A percentile compares a stretch with the other conserved stretches of the same genome.
Evolutionary conservation across 2,797 vertebrate genomes (phyloP).

Genomic region (Melanotaenia trifasciata): DNA sequence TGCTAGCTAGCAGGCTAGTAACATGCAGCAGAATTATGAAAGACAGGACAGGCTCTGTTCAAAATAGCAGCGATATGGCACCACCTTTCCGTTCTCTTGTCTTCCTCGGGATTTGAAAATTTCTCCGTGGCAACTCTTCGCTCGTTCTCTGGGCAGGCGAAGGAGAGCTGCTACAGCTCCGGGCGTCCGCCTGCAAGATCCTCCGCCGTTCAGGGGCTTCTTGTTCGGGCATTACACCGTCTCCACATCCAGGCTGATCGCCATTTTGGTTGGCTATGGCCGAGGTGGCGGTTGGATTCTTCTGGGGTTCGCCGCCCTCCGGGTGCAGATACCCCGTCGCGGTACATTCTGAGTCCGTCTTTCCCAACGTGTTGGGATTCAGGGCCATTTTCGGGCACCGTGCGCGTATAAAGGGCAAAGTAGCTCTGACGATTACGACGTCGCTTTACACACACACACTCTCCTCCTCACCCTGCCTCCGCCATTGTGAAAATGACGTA

Average conservation of each 20-base stretch:
- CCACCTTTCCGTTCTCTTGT: constrained; percentile 85
- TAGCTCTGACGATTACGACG: constrained; percentile 74
- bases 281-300: constrained; percentile 83
- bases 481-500: constrained; percentile 90
- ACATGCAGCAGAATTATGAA: constrained; percentile 71
- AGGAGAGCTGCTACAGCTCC: constrained; percentile 75
- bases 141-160: constrained; percentile 67
- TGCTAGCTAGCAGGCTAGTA: constrained; percentile 65
- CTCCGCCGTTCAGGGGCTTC: constrained; percentile 83
- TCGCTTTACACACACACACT: constrained; percentile 79
- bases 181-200: constrained; percentile 69
- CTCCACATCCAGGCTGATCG: constrained; percentile 87
- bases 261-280: constrained; percentile 88
- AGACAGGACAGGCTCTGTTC: constrained; percentile 68
- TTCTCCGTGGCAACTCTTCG: constrained; percentile 81
- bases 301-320: constrained; percentile 76
- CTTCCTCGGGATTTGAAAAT: constrained; percentile 86
- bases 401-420: constrained; percentile 70
- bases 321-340: constrained; percentile 59
- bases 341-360: constrained; percentile 70
- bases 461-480: constrained; percentile 86
- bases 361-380: constrained; percentile 80
- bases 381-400: constrained; percentile 83
- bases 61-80: constrained; percentile 72
- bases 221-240: constrained; percentile 83